Base-by-base conservation (phyloP, 1,140 invertebrate genomes). In the Phortica variegata region DNA sequence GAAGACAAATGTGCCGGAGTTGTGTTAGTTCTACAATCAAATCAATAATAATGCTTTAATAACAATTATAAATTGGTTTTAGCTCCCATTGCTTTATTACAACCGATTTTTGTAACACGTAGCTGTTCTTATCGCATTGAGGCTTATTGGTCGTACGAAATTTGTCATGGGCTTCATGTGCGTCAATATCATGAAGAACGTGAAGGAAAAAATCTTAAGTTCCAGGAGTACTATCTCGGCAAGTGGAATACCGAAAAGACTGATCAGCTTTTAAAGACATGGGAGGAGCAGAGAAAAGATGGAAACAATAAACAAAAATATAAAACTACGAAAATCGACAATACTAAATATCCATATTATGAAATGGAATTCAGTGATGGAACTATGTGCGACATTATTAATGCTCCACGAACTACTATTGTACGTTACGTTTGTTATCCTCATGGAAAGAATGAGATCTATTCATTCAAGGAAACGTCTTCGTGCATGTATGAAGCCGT, bases 81-180 rank as follows among this genome's bases (percentile, higher is more conserved):
- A 49, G 87, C 84, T 74, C 87, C 91, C 1, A 78, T 94, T 36
- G 84, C 89, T 60, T 70, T 95, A 3, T 76, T 97, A 18, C 78
- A 83, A 43, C 85, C 87, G 3, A 75, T 95, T 23, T 92, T 95
- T 75, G 78, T 77, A 12, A 84, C 88, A 53, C 80, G 82, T 51
- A 79, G 80, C 42, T 97, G 93, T 77, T 91, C 91, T 0, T 94
- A 91, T 58, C 83, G 89, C 53, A 79, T 97, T 45, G 95, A 98
- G 76, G 87, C 87, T 32, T 98, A 96, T 76, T 98, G 95, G 96
- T 94, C 90, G 0, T 98, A 98, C 79, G 94, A 98, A 78, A 80
- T 98, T 8, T 98, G 96, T 71, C 95, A 98, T 80, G 94, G 94
- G 4, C 81, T 83, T 56, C 87, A 89, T 75, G 84, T 98, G 3